Evolutionary conservation across 2,113 vertebrate genomes (phyloP).

Genomic region (Callospermophilus lateralis): DNA sequence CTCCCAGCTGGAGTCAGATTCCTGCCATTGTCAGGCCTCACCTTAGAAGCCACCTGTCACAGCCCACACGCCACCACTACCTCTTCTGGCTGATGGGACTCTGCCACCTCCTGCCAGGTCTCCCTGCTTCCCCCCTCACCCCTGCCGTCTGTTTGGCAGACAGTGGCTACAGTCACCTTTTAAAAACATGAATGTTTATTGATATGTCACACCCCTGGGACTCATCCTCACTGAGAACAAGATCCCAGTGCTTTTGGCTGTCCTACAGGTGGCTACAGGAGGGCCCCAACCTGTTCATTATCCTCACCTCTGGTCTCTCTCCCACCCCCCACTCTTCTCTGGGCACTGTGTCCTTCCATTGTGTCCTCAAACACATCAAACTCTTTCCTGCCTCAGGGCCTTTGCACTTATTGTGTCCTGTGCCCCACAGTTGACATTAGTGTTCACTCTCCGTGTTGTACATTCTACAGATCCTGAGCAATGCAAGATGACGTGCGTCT

Average conservation of each 20-base stretch:
- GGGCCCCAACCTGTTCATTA: neutral
- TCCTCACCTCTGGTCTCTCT: neutral
- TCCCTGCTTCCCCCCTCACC: neutral
- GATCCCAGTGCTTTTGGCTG: fast-evolving
- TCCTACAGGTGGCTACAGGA: fast-evolving
- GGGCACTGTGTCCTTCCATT: neutral
- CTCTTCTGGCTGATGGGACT: too few species aligned
- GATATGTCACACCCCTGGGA: neutral
- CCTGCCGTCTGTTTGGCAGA: neutral
- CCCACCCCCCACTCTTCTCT: fast-evolving
- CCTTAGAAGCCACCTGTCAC: too few species aligned
- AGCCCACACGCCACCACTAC: too few species aligned
- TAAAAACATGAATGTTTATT: neutral
- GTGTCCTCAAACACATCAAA: neutral
- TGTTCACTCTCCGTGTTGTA: neutral
- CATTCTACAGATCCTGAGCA: neutral
- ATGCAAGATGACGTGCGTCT: too few species aligned
- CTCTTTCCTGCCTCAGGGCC: neutral
- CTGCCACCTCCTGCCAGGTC: too few species aligned
- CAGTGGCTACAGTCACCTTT: neutral
- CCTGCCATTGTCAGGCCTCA: too few species aligned
- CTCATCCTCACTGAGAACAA: neutral
- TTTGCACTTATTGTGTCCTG: neutral
- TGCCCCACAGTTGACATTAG: neutral
- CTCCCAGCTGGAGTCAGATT: too few species aligned